Percentiles rank a stretch among this genome's conserved stretches.
Evolutionary conservation across 1,140 invertebrate genomes (phyloP).

Genomic region (Lutraria rhynchaena): DNA sequence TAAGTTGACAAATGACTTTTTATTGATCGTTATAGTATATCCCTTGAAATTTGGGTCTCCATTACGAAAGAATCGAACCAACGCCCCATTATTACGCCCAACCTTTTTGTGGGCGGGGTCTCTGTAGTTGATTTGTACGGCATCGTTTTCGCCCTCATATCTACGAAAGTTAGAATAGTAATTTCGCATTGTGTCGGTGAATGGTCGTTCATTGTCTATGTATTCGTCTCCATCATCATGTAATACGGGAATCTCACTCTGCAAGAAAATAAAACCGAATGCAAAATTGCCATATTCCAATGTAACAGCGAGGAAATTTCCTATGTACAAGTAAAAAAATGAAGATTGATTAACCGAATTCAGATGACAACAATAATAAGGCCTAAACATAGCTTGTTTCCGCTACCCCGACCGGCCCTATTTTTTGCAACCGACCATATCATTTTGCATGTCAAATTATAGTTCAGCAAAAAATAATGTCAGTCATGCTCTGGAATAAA

Average conservation of each 20-base stretch:
- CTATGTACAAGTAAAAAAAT: too few relatives aligned
- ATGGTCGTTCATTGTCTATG: slow-evolving; percentile 47
- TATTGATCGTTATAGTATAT: slow-evolving; percentile 93
- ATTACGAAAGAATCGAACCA: slow-evolving; percentile 96
- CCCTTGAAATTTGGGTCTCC: slow-evolving; percentile 95
- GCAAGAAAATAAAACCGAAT: slow-evolving; percentile 36
- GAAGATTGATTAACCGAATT: too few relatives aligned
- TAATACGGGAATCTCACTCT: slow-evolving; percentile 65
- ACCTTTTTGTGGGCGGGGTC: slow-evolving; percentile 47
- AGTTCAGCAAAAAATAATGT: too few relatives aligned
- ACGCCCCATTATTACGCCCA: slow-evolving; percentile 60
- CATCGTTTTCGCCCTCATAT: slow-evolving; percentile 22
- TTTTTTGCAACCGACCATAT: too few relatives aligned
- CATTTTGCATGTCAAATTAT: too few relatives aligned
- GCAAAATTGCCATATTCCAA: too few relatives aligned
- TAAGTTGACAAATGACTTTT: slow-evolving; percentile 89
- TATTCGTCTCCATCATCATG: slow-evolving; percentile 59
- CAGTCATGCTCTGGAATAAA: too few relatives aligned
- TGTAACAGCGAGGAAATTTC: too few relatives aligned
- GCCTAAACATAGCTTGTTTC: too few relatives aligned
- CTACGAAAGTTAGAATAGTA: slow-evolving; percentile 30
- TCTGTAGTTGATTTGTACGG: slow-evolving; percentile 21
- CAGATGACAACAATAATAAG: too few relatives aligned
- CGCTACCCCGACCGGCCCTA: too few relatives aligned
- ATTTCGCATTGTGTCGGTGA: slow-evolving; percentile 57